Conservation (phyloP, 2,113 vertebrate genomes). For the Chaetodon auriga region DNA sequence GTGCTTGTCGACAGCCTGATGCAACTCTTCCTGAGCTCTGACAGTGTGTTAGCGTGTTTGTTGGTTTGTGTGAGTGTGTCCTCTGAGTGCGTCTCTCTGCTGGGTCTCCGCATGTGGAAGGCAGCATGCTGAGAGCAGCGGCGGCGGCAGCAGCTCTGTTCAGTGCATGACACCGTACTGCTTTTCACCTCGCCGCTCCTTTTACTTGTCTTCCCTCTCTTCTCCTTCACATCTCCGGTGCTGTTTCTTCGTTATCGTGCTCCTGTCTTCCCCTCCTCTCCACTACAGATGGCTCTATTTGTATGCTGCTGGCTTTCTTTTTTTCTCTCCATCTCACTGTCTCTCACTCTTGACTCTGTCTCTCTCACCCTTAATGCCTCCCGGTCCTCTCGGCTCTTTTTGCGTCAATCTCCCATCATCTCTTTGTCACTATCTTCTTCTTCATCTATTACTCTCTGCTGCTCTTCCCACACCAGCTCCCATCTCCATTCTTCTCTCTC, state of each 20-base stretch:
- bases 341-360: constrained; percentile 36
- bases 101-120: constrained; percentile 47
- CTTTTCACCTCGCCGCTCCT: background rate
- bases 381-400: constrained; percentile 23
- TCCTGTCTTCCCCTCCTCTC: background rate
- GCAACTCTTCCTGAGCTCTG: constrained; percentile 26
- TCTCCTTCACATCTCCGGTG: background rate
- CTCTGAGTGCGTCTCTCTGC: constrained; percentile 3
- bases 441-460: constrained; percentile 54
- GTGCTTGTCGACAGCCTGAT: constrained; percentile 41
- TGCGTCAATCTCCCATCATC: constrained; percentile 50
- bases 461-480: constrained; percentile 45
- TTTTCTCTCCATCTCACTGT: constrained; percentile 12
- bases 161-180: constrained; percentile 6
- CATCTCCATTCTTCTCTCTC: constrained; percentile 46
- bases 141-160: constrained; percentile 30
- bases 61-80: constrained; percentile 6
- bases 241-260: background rate
- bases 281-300: constrained; percentile 65
- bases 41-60: background rate
- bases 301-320: constrained; percentile 49
- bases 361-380: constrained; percentile 41
- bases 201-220: background rate
- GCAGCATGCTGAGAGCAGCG: constrained; percentile 44
- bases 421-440: constrained; percentile 50